phyloP scores from a whole-genome alignment of 2,888 invertebrate species.

The Nemurella pictetii region DNA sequence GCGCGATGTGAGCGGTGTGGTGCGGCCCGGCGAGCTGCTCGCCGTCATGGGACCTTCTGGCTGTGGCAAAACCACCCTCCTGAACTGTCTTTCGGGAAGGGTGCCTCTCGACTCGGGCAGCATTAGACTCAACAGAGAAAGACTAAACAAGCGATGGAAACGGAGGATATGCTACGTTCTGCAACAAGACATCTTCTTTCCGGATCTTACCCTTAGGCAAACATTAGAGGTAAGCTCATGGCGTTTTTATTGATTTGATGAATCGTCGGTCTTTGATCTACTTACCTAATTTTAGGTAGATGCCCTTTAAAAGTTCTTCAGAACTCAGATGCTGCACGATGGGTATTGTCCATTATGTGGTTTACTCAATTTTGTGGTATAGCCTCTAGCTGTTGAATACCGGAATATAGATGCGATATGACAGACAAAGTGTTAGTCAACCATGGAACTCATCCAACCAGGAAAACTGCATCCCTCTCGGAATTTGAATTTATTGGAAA shows the following conservation, averaged over 20 bases:
- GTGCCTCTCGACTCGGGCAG: conserved; percentile 66
- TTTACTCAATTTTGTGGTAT: neutral
- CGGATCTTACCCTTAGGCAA: conserved; percentile 75
- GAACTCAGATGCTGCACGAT: neutral
- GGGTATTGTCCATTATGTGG: neutral
- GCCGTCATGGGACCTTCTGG: conserved; percentile 83
- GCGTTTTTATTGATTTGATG: conserved; percentile 44
- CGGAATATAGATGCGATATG: neutral
- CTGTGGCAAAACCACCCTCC: conserved; percentile 75
- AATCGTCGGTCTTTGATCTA: neutral
- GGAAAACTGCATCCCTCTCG: no score
- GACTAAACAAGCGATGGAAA: conserved; percentile 69
- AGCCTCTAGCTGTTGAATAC: neutral
- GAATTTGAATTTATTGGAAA: no score
- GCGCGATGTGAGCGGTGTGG: conserved; percentile 71
- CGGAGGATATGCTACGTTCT: conserved; percentile 79
- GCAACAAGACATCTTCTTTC: conserved; percentile 81
- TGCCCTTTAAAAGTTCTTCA: neutral
- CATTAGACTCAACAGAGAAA: conserved; percentile 65
- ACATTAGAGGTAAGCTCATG: conserved; percentile 64
- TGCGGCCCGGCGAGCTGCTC: conserved; percentile 74
- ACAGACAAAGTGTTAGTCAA: no score
- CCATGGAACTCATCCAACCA: no score
- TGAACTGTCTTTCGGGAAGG: conserved; percentile 75
- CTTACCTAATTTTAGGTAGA: neutral